Base-by-base conservation (phyloP, 64 coral and sea anemone genomes). In the Stylophora pistillata region DNA sequence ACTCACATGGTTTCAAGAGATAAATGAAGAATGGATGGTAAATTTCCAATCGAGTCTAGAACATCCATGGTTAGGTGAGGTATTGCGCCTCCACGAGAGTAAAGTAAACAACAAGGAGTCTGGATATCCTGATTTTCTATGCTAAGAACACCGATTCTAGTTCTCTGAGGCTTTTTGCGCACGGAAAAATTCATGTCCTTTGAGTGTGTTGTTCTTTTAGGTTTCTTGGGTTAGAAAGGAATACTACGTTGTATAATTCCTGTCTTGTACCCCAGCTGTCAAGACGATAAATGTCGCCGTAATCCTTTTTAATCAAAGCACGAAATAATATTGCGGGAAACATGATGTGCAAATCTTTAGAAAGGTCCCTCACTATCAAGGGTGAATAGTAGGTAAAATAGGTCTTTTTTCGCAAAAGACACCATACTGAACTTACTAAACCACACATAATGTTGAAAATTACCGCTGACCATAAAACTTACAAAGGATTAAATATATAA, bases 1-100 rank as follows among this genome's bases (percentile, higher is more conserved):
- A 97, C 95, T 97, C 76, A 97, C 95, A 86, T 60, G 34, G 91
- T 84, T 58, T 91, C 80, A 23, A 97, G 69, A 20, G 95, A 74
- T 30, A 97, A 77, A 55, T 93, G 95, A 31, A 93, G 74, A 0
- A 63, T 74, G 1, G 95, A 29, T 17, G 81, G 82, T 23, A 87
- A 30, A 53, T 86, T 78, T 12, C 26, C 55, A 57, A 90, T 34
- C 21, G 86, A 58, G 55, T 77, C 58, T 7, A 93, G 85, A 60
- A 97, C 17, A 54, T 93, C 91, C 17, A 64, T 14, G 2, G 83
- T 56, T 29, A 97, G 56, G 58, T 97, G 95, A 16, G 95, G 95
- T 20, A 97, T 66, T n/a, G 87, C 60, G 4, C 95, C 95, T 4
- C 78, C 73, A 57, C 95, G 75, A 21, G 91, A 93, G 30, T 97